These are phyloP conservation scores for Bombyx mori DNA, from an alignment of 1,140 invertebrate genomes.

Conservation along the genomic window DNA sequence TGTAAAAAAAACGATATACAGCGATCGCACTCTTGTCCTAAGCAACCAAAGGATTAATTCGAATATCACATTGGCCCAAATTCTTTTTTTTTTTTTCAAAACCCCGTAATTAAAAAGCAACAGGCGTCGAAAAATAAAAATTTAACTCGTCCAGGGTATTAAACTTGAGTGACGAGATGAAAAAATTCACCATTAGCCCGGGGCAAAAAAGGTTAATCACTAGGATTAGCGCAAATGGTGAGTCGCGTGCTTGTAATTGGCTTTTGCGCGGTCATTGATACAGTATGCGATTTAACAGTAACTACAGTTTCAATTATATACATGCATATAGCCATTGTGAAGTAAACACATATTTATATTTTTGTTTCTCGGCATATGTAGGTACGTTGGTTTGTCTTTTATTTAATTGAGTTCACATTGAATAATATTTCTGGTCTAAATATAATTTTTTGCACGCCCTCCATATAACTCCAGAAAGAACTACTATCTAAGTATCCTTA, in stretches of 20 bases:
- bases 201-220: conserved; percentile 33
- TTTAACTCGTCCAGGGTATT: background rate
- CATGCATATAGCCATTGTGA: no score
- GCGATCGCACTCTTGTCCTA: background rate
- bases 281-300: background rate
- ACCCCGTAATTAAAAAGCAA: conserved; percentile 11
- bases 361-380: no score
- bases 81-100: no score
- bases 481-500: no score
- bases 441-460: no score
- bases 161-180: conserved; percentile 1
- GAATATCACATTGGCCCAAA: background rate
- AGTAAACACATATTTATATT: no score
- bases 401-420: no score
- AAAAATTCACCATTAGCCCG: conserved; percentile 22
- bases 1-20: no score
- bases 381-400: no score
- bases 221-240: conserved; percentile 27
- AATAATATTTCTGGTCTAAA: no score
- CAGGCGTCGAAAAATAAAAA: conserved; percentile 9
- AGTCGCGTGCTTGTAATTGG: conserved; percentile 29
- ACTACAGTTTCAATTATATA: no score
- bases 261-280: conserved; percentile 10
- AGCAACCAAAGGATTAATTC: background rate
- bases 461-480: no score